Evolutionary conservation across 37 sponge, comb jelly and placozoan genomes (phyloP), one percentile per base, ranked within the genome.

Genomic region (Ianthella basta): DNA sequence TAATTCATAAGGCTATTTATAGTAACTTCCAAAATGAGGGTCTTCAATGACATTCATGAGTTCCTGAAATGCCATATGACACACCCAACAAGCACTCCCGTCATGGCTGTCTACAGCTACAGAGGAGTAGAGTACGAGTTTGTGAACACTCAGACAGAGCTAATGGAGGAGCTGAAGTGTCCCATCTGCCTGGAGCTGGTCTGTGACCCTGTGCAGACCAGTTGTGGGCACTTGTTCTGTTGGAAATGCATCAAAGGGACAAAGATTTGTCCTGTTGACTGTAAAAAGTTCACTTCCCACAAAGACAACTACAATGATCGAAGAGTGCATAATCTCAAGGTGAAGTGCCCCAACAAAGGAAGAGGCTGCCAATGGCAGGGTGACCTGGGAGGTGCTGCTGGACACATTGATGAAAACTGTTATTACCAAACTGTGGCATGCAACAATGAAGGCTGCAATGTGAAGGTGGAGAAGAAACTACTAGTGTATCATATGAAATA

Each of bases 291-390:
- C 39, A 63, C 80, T 27, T 85, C 80, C 12, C 61, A 84, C 55
- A 30, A 83, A 12, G 82, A 91, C 68, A 87, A 77, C 34, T 50
- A 44, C 56, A 79, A 63, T 53, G 69, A 33, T 13, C 55, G 92
- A 32, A 74, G 70, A 63, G 69, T 88, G 35, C 80, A 81, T 38
- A 78, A 57, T 6, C 66, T 91, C 6, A 44, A 82, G 30, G 82
- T 91, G 38, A 30, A 41, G 38, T 91, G 92, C 59, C 85, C 82
- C 12, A 80, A 91, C 3, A 74, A 44, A 33, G 34, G 35, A 36
- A 32, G 53, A 40, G 92, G 92, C 20, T 91, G 92, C 55, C 32
- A 19, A 40, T 91, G 92, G 92, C 35, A 54, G 23, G 92, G 88
- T 16, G 66, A 25, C 13, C 69, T 91, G 32, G 84, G 84, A 33